Conservation (phyloP, 2,797 vertebrate genomes). For the Bufotes viridis region DNA sequence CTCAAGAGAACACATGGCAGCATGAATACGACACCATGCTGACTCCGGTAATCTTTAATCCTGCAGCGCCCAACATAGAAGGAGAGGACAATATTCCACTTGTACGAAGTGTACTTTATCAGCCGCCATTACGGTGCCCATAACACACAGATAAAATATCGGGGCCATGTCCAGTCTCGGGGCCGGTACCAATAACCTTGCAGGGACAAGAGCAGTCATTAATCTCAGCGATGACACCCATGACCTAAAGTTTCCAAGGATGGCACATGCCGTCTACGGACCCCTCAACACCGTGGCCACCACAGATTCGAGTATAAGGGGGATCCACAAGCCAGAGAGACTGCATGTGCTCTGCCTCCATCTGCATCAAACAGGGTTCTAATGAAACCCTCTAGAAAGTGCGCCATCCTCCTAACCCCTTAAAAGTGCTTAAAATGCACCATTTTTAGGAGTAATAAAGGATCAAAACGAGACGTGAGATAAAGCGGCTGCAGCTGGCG, state of each 20-base stretch:
- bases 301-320: too few species aligned
- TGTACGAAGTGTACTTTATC: neutral
- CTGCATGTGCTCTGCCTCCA: too few species aligned
- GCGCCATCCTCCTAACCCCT: too few species aligned
- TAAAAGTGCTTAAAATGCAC: too few species aligned
- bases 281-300: too few species aligned
- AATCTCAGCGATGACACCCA: too few species aligned
- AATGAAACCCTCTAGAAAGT: too few species aligned
- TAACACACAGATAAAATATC: too few species aligned
- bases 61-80: neutral
- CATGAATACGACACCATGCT: slow-evolving; percentile 32
- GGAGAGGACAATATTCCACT: neutral
- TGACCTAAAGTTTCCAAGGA: too few species aligned
- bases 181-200: neutral
- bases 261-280: too few species aligned
- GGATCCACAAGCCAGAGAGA: too few species aligned
- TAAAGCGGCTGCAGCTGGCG: slow-evolving; percentile 75
- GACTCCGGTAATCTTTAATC: slow-evolving; percentile 38
- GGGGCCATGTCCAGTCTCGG: neutral
- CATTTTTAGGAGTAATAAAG: neutral
- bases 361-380: too few species aligned
- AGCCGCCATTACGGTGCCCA: neutral
- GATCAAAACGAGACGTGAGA: neutral
- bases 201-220: neutral
- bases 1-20: slow-evolving; percentile 35